These are phyloP conservation scores for Pterostichus madidus DNA, from an alignment of 2,888 invertebrate genomes.

Conservation along the genomic window DNA sequence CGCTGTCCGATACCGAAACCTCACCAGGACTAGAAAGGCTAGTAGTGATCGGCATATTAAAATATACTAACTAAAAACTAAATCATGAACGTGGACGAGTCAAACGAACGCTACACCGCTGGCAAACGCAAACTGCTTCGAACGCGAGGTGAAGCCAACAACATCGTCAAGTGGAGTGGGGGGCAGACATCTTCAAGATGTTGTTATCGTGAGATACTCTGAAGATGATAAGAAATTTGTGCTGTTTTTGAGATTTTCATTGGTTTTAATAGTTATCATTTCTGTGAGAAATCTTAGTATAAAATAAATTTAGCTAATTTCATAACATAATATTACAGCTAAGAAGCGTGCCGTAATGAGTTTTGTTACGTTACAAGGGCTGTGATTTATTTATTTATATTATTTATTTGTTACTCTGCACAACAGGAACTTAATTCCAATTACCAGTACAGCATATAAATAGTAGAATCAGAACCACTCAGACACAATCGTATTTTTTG, in stretches of 20 bases:
- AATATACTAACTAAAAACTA: constrained; percentile 34
- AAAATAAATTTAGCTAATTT: too few relatives aligned
- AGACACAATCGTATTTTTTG: too few relatives aligned
- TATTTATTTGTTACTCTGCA: too few relatives aligned
- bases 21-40: constrained; percentile 73
- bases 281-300: too few relatives aligned
- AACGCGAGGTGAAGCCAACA: constrained; percentile 60
- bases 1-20: constrained; percentile 76
- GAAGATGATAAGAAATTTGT: background rate
- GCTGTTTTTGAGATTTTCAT: background rate
- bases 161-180: constrained; percentile 5
- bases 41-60: constrained; percentile 72
- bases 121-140: constrained; percentile 59
- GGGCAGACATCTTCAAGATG: constrained; percentile 7
- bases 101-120: constrained; percentile 8
- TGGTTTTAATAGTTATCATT: background rate
- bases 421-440: too few relatives aligned
- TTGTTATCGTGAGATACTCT: constrained; percentile 10
- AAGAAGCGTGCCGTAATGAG: too few relatives aligned
- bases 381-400: too few relatives aligned
- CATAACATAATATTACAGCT: too few relatives aligned
- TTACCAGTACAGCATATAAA: too few relatives aligned
- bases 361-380: too few relatives aligned
- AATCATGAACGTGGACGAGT: constrained; percentile 1
- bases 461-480: too few relatives aligned